Evolutionary conservation across 2,797 vertebrate species (phyloP).

Genomic region (Oryzias sinensis): DNA sequence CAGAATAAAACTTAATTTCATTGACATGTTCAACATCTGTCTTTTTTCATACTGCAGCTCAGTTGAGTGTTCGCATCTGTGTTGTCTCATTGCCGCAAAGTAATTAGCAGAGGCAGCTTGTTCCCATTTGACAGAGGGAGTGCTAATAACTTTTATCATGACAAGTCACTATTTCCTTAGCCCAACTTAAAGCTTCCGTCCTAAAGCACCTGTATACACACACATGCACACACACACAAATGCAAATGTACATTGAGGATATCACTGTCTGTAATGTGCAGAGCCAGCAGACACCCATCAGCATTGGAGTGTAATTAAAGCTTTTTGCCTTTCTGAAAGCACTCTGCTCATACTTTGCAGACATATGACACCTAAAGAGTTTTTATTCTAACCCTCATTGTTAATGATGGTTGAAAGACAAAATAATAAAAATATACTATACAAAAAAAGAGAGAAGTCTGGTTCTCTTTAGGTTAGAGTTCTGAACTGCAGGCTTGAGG

Average conservation of each 20-base stretch:
- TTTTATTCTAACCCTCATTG: slow-evolving; percentile 17
- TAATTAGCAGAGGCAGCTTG: slow-evolving; percentile 41
- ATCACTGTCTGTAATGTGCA: slow-evolving; percentile 54
- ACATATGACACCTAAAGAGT: slow-evolving; percentile 12
- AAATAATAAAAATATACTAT: not conserved
- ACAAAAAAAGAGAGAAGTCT: too few species aligned
- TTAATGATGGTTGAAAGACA: slow-evolving; percentile 11
- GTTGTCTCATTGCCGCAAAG: slow-evolving; percentile 35
- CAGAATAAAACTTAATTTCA: not conserved
- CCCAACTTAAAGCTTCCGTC: slow-evolving; percentile 24
- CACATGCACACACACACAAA: slow-evolving; percentile 1
- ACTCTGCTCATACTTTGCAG: slow-evolving; percentile 7
- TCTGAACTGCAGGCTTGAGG: too few species aligned
- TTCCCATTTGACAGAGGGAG: slow-evolving; percentile 22
- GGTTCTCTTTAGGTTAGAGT: too few species aligned
- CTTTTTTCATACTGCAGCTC: not conserved
- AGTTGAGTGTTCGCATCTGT: slow-evolving; percentile 10
- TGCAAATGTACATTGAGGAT: slow-evolving; percentile 20
- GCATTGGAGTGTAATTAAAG: slow-evolving; percentile 60
- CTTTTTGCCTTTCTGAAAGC: slow-evolving; percentile 55
- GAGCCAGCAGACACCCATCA: slow-evolving; percentile 56
- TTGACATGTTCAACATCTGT: not conserved
- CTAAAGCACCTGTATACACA: slow-evolving; percentile 14
- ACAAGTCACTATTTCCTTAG: slow-evolving; percentile 23
- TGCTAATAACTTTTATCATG: slow-evolving; percentile 25